Conservation (phyloP, 2,113 vertebrate species). For the Petaurus breviceps region DNA sequence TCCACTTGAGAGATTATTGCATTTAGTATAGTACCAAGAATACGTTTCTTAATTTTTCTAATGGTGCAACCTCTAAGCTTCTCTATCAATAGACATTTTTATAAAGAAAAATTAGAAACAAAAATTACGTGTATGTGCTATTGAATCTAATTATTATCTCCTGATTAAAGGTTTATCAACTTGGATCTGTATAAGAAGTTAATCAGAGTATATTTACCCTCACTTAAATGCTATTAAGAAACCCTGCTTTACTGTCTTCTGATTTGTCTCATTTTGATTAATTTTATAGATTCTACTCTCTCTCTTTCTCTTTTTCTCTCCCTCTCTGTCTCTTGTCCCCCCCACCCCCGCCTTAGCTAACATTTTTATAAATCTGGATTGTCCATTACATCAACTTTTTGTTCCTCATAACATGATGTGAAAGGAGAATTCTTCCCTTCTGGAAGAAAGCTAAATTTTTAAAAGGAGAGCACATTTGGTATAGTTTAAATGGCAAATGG, state of each 20-base stretch:
- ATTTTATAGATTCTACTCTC: not conserved
- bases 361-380: not conserved
- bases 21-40: not conserved
- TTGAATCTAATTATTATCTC: not conserved
- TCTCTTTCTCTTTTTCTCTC: no score
- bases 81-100: not conserved
- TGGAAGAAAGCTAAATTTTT: slow-evolving; percentile 10
- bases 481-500: slow-evolving; percentile 24
- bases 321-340: not conserved
- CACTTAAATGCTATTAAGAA: not conserved
- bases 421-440: slow-evolving; percentile 38
- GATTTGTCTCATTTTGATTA: slow-evolving; percentile 3
- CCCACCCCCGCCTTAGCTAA: not conserved
- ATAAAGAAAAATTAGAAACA: not conserved
- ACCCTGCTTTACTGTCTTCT: not conserved
- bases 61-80: not conserved
- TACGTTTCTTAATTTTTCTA: not conserved
- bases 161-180: not conserved
- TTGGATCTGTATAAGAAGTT: not conserved
- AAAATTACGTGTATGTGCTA: not conserved
- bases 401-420: slow-evolving; percentile 17
- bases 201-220: not conserved
- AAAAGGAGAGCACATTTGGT: slow-evolving; percentile 55
- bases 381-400: not conserved
- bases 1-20: not conserved